phyloP scores from a whole-genome alignment of 2,888 invertebrate species.

The Leuctra nigra region DNA sequence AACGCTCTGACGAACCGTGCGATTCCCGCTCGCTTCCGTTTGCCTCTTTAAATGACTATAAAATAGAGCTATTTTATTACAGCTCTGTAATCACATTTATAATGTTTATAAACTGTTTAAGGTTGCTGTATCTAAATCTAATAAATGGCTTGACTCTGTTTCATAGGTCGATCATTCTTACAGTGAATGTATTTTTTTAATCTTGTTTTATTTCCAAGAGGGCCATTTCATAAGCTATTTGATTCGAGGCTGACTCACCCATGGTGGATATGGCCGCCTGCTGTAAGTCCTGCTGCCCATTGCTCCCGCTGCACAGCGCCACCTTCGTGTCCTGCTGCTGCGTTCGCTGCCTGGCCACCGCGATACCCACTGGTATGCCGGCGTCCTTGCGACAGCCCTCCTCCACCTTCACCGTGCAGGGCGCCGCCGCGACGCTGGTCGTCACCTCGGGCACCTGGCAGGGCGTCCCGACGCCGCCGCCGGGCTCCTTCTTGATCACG shows the following conservation, averaged over 20 bases:
- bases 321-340: slow-evolving; percentile 50
- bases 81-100: no score
- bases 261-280: slow-evolving; percentile 21
- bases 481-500: slow-evolving; percentile 56
- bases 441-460: slow-evolving; percentile 55
- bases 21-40: no score
- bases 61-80: no score
- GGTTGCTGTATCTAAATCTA: no score
- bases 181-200: no score
- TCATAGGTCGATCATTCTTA: no score
- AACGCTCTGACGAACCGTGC: no score
- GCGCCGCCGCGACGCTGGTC: slow-evolving; percentile 37
- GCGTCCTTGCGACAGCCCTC: slow-evolving; percentile 54
- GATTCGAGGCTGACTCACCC: slow-evolving; percentile 29
- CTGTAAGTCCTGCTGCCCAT: neutral
- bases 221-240: no score
- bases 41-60: no score
- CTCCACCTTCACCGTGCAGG: slow-evolving; percentile 54
- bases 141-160: no score
- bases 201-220: no score
- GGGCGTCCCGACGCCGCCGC: slow-evolving; percentile 41
- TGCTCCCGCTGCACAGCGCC: slow-evolving; percentile 9
- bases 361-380: slow-evolving; percentile 74
- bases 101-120: no score
- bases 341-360: slow-evolving; percentile 71